Percentiles rank a stretch among this genome's conserved stretches.
phyloP scores from a whole-genome alignment of 2,888 invertebrate genomes.

The Machimus rusticus region DNA sequence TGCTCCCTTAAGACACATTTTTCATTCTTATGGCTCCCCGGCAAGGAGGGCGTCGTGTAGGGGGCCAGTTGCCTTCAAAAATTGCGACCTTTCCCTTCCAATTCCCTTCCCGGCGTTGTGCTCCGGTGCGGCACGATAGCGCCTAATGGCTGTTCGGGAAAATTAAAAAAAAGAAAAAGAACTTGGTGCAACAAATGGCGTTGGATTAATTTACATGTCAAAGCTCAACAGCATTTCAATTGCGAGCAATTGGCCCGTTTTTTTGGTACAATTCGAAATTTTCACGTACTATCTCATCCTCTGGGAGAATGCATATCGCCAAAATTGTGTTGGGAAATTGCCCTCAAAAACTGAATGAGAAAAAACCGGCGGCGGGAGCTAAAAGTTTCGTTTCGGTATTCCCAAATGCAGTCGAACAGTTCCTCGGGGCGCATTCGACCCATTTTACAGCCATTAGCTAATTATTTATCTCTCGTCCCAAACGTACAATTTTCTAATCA shows the following conservation, averaged over 20 bases:
- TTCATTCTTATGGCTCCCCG: constrained; percentile 17
- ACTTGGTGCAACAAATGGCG: neutral
- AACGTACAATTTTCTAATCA: constrained; percentile 8
- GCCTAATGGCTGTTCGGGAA: neutral
- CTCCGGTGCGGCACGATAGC: neutral
- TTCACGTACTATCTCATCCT: neutral
- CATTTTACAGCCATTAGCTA: neutral
- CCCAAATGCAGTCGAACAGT: neutral
- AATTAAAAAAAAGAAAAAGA: neutral
- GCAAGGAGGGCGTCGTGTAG: neutral
- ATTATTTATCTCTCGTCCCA: neutral
- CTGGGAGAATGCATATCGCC: neutral
- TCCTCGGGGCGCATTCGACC: neutral
- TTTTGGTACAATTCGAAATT: neutral
- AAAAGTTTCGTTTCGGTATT: neutral
- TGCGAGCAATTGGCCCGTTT: neutral
- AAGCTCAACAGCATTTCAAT: neutral
- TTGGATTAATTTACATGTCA: neutral
- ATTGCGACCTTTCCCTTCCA: neutral
- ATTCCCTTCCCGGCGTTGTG: neutral
- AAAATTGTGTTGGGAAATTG: neutral
- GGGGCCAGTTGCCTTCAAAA: neutral
- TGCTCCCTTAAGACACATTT: constrained; percentile 29
- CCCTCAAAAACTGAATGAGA: neutral
- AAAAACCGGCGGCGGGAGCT: neutral